Evolutionary conservation across 2,888 invertebrate genomes (phyloP), one percentile per base, ranked within the genome.

Genomic region (Netelia fuscicornis): DNA sequence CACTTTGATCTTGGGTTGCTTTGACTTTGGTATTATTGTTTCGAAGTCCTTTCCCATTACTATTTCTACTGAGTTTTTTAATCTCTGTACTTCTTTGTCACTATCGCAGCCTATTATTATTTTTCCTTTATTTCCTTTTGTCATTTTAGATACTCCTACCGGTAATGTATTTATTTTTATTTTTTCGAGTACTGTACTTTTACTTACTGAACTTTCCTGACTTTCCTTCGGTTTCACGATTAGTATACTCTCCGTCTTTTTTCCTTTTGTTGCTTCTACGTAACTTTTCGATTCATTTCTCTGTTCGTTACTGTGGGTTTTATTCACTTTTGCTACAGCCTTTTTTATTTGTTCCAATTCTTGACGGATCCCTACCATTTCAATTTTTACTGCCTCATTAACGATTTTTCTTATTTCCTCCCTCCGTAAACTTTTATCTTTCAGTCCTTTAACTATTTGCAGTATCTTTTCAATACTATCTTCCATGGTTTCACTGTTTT

Each of bases 141-240:
- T 17, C 17, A 17, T 17, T 17, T 17, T 17, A 17, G 17, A 17
- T 17, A 17, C 17, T 17, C 17, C 17, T 17, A 17, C 17, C 17
- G 17, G 17, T 17, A 17, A 17, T 23, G 60, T 48, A 9, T 44
- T 60, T 23, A 72, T 72, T n/a, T 72, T 42, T 3, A 60, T 20
- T 44, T 72, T 72, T 60, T 72, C 72, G 2, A 60, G 23, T 9
- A 72, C 72, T 11, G 23, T 60, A 5, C 60, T 60, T 23, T 72
- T 72, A 2, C 60, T 72, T 8, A 9, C 23, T 23, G 60, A 13
- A 20, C 72, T 72, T 13, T 72, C 71, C 13, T 20, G 17, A 9
- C 60, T 42, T n/a, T 23, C 60, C n/a, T 60, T 72, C 3, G 72
- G 72, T 72, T 60, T 72, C 13, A 58, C 71, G 17, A 72, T 72